Base-by-base conservation (phyloP, 2,888 invertebrate species). In the Trissolcus brochymenae region DNA sequence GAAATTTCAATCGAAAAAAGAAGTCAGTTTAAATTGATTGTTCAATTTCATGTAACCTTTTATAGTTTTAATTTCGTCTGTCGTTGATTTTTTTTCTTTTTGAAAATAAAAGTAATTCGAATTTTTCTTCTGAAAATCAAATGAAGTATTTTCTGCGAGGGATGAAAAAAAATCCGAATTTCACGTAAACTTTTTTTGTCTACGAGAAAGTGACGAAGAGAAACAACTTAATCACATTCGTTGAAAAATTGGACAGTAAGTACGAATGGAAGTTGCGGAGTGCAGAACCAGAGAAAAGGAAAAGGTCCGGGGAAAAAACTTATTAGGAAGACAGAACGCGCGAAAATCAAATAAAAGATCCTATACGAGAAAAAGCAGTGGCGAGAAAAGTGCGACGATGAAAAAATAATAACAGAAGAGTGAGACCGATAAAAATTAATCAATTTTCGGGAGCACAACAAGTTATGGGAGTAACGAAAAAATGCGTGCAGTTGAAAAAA, bases 191-290 rank as follows among this genome's bases (percentile, higher is more conserved):
- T 35, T 35, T 35, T 35, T 35, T 35, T 11, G 35, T 35, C 35
- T 35, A 35, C 35, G 9, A 17, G 57, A 56, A 54, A 65, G 65
- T 73, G 73, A 73, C 73, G 66, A 66, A 73, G 73, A 73, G 73
- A 66, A 73, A 66, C 73, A 73, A 66, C 50, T 73, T 73, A 73
- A 73, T 73, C 73, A 73, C 73, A 54, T 73, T 73, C 55, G 66
- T 16, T 73, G 73, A 73, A 73, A 73, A 73, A 73, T 73, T 73
- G 73, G 72, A 72, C 72, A 65, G 72, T 65, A 72, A 72, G 72
- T 65, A 56, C 64, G 72, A 59, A 65, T 59, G 59, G 53, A 64
- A 72, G 65, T 60, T 60, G 16, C 72, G 16, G 13, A 59, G 72
- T 40, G 65, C 43, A n/a, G 53, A 64, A 56, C 35, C 16, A n/a